Evolutionary conservation across 2,888 invertebrate species (phyloP).

Genomic region (Leptothorax acervorum): DNA sequence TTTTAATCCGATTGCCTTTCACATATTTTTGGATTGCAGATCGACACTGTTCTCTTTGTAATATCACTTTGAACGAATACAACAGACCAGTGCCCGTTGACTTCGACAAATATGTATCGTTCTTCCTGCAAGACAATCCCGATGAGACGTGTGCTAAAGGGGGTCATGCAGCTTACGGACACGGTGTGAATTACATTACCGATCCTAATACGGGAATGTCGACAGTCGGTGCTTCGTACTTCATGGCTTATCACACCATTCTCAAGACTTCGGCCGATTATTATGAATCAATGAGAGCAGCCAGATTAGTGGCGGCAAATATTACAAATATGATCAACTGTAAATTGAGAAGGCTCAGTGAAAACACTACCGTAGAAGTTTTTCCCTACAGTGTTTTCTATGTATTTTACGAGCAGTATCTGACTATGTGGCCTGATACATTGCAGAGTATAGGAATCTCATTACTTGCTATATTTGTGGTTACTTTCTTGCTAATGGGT

Average conservation of each 20-base stretch:
- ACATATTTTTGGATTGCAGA: conserved; percentile 18
- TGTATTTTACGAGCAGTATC: conserved; percentile 99
- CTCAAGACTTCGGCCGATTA: conserved; percentile 96
- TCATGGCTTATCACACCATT: conserved; percentile 97
- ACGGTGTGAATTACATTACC: conserved; percentile 89
- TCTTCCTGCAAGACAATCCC: conserved; percentile 94
- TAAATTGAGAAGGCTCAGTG: conserved; percentile 86
- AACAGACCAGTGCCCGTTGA: conserved; percentile 88
- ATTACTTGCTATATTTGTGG: conserved; percentile 96
- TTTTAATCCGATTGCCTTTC: neutral
- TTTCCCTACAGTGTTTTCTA: conserved; percentile 98
- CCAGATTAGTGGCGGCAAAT: conserved; percentile 93
- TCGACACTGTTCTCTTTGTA: conserved; percentile 83
- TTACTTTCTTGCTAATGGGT: conserved; percentile 96
- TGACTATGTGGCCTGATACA: conserved; percentile 97
- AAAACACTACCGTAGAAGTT: conserved; percentile 88
- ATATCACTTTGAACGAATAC: conserved; percentile 86
- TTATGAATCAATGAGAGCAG: conserved; percentile 94
- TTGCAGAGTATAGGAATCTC: conserved; percentile 95
- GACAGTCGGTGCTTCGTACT: conserved; percentile 92
- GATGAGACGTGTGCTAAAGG: conserved; percentile 91
- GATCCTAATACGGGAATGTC: conserved; percentile 84
- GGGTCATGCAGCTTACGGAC: conserved; percentile 94
- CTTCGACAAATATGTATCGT: conserved; percentile 92
- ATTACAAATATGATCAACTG: conserved; percentile 92